Base-by-base conservation (phyloP, 2,888 invertebrate genomes). In the Torymus aiolomorphi region DNA sequence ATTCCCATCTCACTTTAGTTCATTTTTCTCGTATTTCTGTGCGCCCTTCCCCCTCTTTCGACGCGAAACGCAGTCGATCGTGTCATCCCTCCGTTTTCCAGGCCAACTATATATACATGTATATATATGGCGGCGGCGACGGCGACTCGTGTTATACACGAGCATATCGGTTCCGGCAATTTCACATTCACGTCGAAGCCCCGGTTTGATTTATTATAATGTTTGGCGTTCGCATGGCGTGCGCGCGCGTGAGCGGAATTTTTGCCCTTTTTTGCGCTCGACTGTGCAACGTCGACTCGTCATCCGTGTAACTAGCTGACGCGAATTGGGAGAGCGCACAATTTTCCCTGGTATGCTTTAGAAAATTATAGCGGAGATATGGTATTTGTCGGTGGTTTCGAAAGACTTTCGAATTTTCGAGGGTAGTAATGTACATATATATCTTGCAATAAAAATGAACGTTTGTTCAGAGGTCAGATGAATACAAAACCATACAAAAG, bases 131-230 rank as follows among this genome's bases (percentile, higher is more conserved):
- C n/a, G n/a, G n/a, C n/a, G n/a, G n/a, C n/a, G n/a, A n/a, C n/a
- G 74, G 84, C 85, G 83, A 24, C 24, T 24, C 24, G 24, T 86
- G 86, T 88, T 86, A 87, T 88, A 88, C 88, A 86, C 86, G 87
- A 86, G 86, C 86, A 88, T 87, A 89, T 89, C 88, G 87, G 89
- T 89, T 88, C 88, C 88, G 89, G 88, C 89, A 88, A 88, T 89
- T 89, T 88, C 86, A 88, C 86, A 89, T 88, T 88, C 88, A 86
- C 85, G 87, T 88, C 88, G 86, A 85, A 84, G 83, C 82, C 56
- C 77, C 74, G 82, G 83, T 85, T 87, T 24, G 88, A 88, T 87
- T 88, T 87, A 88, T 88, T 86, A 85, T 87, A 87, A 86, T 88
- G 87, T 88, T 88, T 86, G 86, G 83, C 83, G 83, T 84, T 85